Conservation (phyloP, 2,888 invertebrate species). For the Bhutanitis thaidina region DNA sequence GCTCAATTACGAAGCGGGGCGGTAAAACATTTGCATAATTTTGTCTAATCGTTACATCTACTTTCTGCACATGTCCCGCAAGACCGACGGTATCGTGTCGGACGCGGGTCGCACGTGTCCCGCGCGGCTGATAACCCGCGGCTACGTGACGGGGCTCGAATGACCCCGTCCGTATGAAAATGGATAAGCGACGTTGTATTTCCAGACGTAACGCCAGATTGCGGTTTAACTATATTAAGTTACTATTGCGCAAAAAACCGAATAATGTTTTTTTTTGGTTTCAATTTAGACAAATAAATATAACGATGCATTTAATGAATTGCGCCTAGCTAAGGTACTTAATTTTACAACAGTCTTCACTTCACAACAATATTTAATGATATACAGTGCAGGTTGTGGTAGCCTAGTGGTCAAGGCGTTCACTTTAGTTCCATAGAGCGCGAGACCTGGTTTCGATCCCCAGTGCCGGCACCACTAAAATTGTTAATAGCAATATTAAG, state of each 20-base stretch:
- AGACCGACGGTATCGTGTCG: slow-evolving; percentile 24
- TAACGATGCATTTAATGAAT: too few species aligned
- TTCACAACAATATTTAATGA: too few species aligned
- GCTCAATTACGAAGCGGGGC: neutral
- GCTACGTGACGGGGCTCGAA: slow-evolving; percentile 38
- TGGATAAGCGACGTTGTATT: slow-evolving; percentile 34
- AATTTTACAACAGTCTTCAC: too few species aligned
- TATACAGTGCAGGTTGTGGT: too few species aligned
- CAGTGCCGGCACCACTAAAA: too few species aligned
- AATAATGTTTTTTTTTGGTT: too few species aligned
- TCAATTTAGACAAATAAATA: too few species aligned
- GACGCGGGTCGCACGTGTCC: slow-evolving; percentile 34
- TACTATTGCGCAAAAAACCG: neutral
- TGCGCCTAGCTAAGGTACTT: too few species aligned
- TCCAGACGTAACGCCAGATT: slow-evolving; percentile 4
- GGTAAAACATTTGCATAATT: slow-evolving; percentile 14
- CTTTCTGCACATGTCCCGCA: slow-evolving; percentile 3
- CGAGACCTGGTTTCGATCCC: too few species aligned
- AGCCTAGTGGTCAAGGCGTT: too few species aligned
- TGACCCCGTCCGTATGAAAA: slow-evolving; percentile 36
- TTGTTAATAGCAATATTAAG: too few species aligned
- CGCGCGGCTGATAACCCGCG: slow-evolving; percentile 32
- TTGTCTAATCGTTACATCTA: slow-evolving; percentile 14
- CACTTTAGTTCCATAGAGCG: too few species aligned
- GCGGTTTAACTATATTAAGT: slow-evolving; percentile 3